Conservation (phyloP, 2,888 invertebrate species). For the Melanostoma mellinum region DNA sequence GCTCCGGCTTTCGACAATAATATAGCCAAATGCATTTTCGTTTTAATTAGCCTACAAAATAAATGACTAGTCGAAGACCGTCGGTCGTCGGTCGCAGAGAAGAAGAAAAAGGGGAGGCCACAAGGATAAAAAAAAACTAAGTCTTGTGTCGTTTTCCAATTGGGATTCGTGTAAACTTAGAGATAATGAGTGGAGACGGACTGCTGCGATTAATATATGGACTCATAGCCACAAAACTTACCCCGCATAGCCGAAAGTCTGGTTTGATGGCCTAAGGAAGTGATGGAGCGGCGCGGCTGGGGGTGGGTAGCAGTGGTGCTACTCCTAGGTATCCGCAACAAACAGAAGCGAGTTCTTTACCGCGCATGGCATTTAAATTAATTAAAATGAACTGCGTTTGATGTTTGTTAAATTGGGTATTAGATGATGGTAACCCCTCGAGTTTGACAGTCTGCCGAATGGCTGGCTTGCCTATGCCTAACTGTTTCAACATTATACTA, state of each 20-base stretch:
- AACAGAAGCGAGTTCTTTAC: constrained; percentile 25
- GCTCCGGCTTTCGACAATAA: constrained; percentile 55
- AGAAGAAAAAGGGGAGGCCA: not conserved
- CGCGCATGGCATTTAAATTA: constrained; percentile 71
- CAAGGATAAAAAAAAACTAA: constrained; percentile 22
- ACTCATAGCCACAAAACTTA: constrained; percentile 23
- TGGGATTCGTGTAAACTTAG: constrained; percentile 67
- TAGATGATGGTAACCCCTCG: constrained; percentile 51
- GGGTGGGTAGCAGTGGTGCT: not conserved
- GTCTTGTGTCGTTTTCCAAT: constrained; percentile 65
- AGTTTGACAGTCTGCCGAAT: constrained; percentile 35
- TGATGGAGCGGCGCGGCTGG: constrained; percentile 1
- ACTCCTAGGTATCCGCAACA: too few relatives aligned
- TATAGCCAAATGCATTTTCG: constrained; percentile 66
- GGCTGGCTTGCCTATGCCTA: constrained; percentile 30
- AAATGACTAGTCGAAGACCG: constrained; percentile 44
- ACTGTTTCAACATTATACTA: constrained; percentile 51
- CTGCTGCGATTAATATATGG: constrained; percentile 63
- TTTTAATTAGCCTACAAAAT: constrained; percentile 71
- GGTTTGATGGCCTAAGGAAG: not conserved
- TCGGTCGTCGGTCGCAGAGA: not conserved
- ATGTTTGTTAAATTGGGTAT: constrained; percentile 70
- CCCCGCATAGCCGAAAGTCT: not conserved
- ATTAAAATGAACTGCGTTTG: constrained; percentile 71
- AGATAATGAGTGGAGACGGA: constrained; percentile 71